Evolutionary conservation across 1,140 invertebrate genomes (phyloP), one percentile per base, ranked within the genome.

Genomic region (Muscidifurax raptorellus): DNA sequence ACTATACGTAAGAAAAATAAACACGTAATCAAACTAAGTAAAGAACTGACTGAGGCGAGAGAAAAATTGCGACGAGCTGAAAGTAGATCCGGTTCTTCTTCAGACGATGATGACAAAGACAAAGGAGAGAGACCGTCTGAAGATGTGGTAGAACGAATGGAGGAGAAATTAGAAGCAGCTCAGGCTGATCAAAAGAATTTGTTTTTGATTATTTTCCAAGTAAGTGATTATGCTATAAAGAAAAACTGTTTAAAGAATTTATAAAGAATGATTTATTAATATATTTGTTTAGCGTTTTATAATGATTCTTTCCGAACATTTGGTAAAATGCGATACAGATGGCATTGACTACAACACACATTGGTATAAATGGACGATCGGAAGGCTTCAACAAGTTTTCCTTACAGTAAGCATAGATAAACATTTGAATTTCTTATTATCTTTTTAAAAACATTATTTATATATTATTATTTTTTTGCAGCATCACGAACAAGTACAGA

Each of bases 401-500:
- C 94, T 99, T 82, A 95, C 96, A 92, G 98, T 99, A 94, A 96
- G 94, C 69, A 83, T 36, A 78, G 28, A 82, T 79, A 86, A 86
- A 83, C n/a, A 80, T 95, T 85, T 79, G 71, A 81, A 71, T 84
- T 87, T 30, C 15, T 84, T 77, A 22, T 83, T 69, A 77, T 79
- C 9, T 86, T 66, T 87, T 82, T 32, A 80, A 85, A 83, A 40
- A 86, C 66, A 59, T 82, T 72, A 69, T 80, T 86, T 67, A 27
- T 79, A 75, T 77, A 75, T 81, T 52, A 36, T 66, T 59, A 74
- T 40, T 88, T 90, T 90, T 90, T 94, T 95, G 30, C 91, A 97
- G 98, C 98, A 99, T 93, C 97, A 99, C 91, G 97, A 99, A 90
- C 97, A 99, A 95, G 98, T 99, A n/a, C 98, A 98, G 93, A 98